Evolutionary conservation across 2,888 invertebrate genomes (phyloP).

Genomic region (Galeopsomyia nigrocyanea): DNA sequence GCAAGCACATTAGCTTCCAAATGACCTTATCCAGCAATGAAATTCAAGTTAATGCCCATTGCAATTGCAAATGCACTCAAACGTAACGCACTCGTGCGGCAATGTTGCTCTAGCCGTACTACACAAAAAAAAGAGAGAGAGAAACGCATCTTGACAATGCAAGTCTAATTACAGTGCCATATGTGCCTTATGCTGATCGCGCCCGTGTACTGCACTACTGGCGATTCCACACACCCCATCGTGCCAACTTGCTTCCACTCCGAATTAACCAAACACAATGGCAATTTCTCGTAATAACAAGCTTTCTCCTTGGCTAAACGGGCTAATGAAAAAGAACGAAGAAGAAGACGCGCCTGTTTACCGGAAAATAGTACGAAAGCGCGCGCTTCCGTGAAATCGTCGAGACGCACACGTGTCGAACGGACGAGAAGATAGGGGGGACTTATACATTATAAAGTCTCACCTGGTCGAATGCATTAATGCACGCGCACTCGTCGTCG

Average conservation of each 20-base stretch:
- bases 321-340: slow-evolving; percentile 20
- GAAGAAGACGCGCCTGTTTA: slow-evolving; percentile 8
- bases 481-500: no score
- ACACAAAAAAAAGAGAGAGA: no score
- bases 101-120: no score
- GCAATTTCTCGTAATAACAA: slow-evolving; percentile 27
- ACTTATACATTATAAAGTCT: no score
- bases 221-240: not conserved
- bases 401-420: slow-evolving; percentile 45
- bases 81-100: no score
- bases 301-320: slow-evolving; percentile 17
- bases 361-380: slow-evolving; percentile 5
- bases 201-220: not conserved
- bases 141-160: no score
- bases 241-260: not conserved
- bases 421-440: slow-evolving; percentile 52
- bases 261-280: slow-evolving; percentile 20
- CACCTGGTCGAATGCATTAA: no score
- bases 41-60: no score
- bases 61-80: no score
- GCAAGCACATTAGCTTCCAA: no score
- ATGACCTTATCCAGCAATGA: no score
- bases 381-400: slow-evolving; percentile 45
- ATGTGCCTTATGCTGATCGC: slow-evolving; percentile 15
- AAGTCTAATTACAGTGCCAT: slow-evolving; percentile 25